Evolutionary conservation across 2,113 vertebrate species (phyloP).

Genomic region (Recurvirostra avosetta): DNA sequence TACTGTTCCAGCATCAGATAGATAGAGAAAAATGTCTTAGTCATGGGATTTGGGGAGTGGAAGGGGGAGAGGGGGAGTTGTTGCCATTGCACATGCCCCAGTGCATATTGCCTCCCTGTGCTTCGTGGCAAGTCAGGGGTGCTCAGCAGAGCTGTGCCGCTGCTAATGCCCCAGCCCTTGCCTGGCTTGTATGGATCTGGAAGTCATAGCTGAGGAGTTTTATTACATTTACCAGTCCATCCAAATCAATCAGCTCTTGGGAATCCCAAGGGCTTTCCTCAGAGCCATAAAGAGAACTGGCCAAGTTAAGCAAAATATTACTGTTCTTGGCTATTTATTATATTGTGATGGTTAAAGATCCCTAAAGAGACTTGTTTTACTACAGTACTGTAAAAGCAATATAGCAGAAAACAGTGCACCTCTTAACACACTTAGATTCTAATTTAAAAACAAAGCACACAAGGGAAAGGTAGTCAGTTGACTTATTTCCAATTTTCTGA

Average conservation of each 20-base stretch:
- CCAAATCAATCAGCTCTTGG: not conserved
- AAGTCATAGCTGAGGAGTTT: not conserved
- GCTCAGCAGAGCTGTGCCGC: not conserved
- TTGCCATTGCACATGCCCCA: not conserved
- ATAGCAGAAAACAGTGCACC: not conserved
- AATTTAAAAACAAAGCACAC: not conserved
- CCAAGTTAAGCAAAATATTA: not conserved
- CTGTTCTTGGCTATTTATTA: not conserved
- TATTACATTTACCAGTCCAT: not conserved
- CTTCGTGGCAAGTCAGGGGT: fast-evolving
- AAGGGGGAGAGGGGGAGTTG: fast-evolving
- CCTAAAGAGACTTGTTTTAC: not conserved
- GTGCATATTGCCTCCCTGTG: not conserved
- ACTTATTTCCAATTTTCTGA: not conserved
- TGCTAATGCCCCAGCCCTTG: not conserved
- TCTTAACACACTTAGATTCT: not conserved
- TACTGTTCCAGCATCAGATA: not conserved
- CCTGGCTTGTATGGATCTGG: not conserved
- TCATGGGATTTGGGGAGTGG: not conserved
- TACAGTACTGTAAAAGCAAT: not conserved
- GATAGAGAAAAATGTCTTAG: not conserved
- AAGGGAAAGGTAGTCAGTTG: not conserved
- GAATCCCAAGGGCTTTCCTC: not conserved
- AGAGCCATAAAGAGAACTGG: not conserved
- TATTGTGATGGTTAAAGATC: not conserved